Base-by-base conservation (phyloP, 2,113 vertebrate species). In the Dromaius novaehollandiae region DNA sequence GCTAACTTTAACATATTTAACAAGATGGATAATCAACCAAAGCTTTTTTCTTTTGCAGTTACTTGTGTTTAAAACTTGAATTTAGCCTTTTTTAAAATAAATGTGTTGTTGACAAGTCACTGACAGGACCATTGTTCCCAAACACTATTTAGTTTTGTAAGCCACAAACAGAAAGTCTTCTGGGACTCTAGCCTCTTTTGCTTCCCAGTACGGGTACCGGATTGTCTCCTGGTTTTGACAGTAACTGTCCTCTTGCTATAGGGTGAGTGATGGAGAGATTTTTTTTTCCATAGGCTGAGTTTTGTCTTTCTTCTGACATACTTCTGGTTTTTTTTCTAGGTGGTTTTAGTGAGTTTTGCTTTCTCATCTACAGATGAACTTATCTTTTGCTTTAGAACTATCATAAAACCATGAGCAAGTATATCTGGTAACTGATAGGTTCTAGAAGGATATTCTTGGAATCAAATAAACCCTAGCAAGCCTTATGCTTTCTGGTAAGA, bases 31-130 rank as follows among this genome's bases (percentile, higher is more conserved):
- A 93, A 87, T 96, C 94, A 96, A 94, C 96, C 93, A 88, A 96
- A 97, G 94, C 74, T 50, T 85, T 82, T 95, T 85, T 86, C 40
- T 94, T 96, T 96, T 89, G 68, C 84, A 95, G 90, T 97, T 90
- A 96, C 73, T 95, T 94, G 82, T 86, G 61, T 95, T 97, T 86
- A 96, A 97, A 95, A 88, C 51, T 93, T 96, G 89, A 96, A 92
- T 91, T 95, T 90, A 95, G 91, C 87, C 51, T 96, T 96, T 97
- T 95, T 84, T 61, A 91, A 91, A 95, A 97, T 94, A 96, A 93
- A 89, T 91, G 48, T 88, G 48, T 92, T 96, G 91, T 46, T 82
- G 68, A 90, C 71, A 44, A 61, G 50, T 58, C 76, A 42, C 89
- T 73, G 34, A 95, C 75, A 94, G 76, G 78, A 85, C 93, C 82